Percentiles rank a stretch among this genome's conserved stretches.
Conservation (phyloP, 2,797 vertebrate genomes). For the Sebastes steindachneri region DNA sequence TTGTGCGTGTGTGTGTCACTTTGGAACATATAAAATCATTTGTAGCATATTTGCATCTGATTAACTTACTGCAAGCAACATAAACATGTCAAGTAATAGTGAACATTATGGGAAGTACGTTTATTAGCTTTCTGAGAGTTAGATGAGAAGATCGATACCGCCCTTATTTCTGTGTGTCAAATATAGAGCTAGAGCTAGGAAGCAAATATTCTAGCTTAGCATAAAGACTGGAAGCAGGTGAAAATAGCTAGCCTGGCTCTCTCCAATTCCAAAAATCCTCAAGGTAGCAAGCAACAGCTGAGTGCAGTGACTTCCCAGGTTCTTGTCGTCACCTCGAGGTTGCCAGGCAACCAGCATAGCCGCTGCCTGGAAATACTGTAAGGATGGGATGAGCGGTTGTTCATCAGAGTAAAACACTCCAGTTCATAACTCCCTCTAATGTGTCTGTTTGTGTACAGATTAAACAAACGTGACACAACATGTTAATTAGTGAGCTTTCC, state of each 20-base stretch:
- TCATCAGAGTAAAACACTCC: too few relatives aligned
- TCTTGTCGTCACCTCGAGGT: background rate
- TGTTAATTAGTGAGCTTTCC: background rate
- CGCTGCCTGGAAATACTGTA: too few relatives aligned
- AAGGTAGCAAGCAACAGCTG: background rate
- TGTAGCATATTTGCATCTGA: background rate
- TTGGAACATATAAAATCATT: background rate
- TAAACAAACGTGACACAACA: background rate
- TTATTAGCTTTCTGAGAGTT: background rate
- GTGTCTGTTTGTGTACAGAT: background rate
- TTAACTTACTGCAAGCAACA: background rate
- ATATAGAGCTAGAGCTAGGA: background rate
- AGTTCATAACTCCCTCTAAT: background rate
- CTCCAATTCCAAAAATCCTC: background rate
- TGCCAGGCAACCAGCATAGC: too few relatives aligned
- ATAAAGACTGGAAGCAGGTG: background rate
- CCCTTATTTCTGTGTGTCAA: background rate
- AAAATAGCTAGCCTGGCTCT: background rate
- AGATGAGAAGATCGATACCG: background rate
- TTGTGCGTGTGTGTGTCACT: background rate
- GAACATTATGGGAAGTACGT: background rate
- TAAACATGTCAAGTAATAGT: background rate
- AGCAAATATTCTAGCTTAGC: background rate
- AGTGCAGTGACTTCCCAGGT: background rate
- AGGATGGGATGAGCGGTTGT: background rate